Percentiles rank a stretch among this genome's conserved stretches.
Conservation (phyloP, 1,140 invertebrate genomes). For the Aphis craccivora region DNA sequence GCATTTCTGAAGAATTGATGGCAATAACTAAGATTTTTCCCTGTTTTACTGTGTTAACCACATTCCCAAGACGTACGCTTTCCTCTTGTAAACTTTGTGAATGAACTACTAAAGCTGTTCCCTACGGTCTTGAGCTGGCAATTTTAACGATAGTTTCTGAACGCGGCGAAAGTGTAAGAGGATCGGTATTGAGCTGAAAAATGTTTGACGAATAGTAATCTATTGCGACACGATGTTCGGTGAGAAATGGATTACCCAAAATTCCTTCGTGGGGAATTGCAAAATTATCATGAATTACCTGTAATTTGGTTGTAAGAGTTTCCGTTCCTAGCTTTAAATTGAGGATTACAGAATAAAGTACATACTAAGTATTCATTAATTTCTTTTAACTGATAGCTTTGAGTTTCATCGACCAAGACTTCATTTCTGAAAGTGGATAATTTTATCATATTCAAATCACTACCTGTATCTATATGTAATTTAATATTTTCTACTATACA, state of each 20-base stretch:
- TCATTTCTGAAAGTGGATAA: background rate
- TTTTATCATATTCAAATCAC: conserved; percentile 16
- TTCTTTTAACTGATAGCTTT: background rate
- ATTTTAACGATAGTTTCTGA: background rate
- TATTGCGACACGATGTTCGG: background rate
- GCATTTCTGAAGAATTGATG: background rate
- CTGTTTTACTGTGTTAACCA: background rate
- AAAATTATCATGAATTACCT: background rate
- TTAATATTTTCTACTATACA: background rate
- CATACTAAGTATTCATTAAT: background rate
- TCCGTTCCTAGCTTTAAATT: background rate
- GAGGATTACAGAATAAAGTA: background rate
- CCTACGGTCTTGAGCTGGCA: background rate
- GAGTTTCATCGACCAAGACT: background rate
- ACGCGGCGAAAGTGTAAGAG: background rate
- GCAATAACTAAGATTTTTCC: background rate
- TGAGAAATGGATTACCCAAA: background rate
- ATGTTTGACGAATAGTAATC: background rate
- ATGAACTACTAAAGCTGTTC: background rate
- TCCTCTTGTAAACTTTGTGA: background rate
- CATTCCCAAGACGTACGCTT: background rate
- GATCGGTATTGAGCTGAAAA: background rate
- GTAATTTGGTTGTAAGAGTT: background rate
- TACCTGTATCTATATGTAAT: background rate
- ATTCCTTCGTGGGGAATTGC: background rate